A percentile compares a stretch with the other conserved stretches of the same genome.
Evolutionary conservation across 2,888 invertebrate species (phyloP).

Genomic region (Pachycephus smyrnensis): DNA sequence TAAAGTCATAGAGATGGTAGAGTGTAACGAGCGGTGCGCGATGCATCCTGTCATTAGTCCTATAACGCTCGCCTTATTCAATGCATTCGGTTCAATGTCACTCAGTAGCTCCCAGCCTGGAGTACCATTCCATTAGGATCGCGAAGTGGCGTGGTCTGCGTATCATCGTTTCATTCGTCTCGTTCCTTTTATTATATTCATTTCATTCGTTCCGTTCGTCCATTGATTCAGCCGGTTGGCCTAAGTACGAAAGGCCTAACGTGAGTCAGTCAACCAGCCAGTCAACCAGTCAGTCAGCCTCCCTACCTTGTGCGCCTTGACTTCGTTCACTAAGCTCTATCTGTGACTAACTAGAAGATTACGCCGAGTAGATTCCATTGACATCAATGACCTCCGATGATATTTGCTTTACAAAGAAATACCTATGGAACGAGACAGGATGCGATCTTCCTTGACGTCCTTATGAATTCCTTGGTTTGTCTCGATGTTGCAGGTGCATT

Average conservation of each 20-base stretch:
- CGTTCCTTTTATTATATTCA: not conserved
- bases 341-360: conserved; percentile 15
- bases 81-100: conserved; percentile 64
- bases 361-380: conserved; percentile 19
- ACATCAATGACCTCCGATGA: conserved; percentile 31
- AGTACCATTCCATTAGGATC: conserved; percentile 8
- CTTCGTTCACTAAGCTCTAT: not conserved
- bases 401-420: conserved; percentile 2
- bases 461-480: not conserved
- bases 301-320: not conserved
- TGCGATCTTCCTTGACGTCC: not conserved
- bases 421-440: not conserved
- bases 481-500: not conserved
- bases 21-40: conserved; percentile 47
- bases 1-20: conserved; percentile 20
- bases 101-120: conserved; percentile 27
- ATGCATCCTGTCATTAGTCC: conserved; percentile 60
- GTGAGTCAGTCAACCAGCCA: no score
- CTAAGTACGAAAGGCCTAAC: no score
- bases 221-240: conserved; percentile 3
- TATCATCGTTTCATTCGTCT: not conserved
- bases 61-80: conserved; percentile 54
- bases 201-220: not conserved
- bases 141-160: conserved; percentile 1
- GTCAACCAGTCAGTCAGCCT: not conserved